Base-by-base conservation (phyloP, 2,888 invertebrate genomes). In the Microctonus brassicae region DNA sequence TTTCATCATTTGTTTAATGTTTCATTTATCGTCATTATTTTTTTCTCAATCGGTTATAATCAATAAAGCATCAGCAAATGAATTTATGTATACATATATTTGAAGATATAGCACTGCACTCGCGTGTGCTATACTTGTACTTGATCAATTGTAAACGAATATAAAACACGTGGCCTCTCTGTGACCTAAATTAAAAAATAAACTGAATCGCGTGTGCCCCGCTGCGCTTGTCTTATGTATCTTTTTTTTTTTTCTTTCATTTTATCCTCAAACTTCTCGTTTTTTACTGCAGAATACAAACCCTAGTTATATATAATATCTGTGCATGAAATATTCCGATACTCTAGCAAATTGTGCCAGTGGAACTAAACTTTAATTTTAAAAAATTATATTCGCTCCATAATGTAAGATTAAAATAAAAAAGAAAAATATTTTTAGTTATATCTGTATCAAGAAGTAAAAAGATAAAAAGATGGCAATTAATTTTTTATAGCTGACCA, bases 141-240 rank as follows among this genome's bases (percentile, higher is more conserved):
- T 26, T 22, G 55, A 55, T 65, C 55, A 65, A 65, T 55, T 53
- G 55, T 34, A 65, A 65, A 53, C 26, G 36, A 7, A 52, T 64
- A 47, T 11, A 53, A 65, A 20, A 24, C 65, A 55, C 65, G 53
- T 65, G 55, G 36, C 55, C 26, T 7, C 34, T 22, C 33, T 24
- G 65, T 55, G 65, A 65, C 53, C 53, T 55, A 34, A 64, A 64
- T 64, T 52, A 64, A 52, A 64, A 29, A 47, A 47, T 47, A 17
- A 17, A 62, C 42, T 6, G 34, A 62, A 64, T 64, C 52, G 29
- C 63, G 63, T 64, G 63, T 47, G 47, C 29, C 17, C 47, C 17
- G 17, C 47, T 47, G 17, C 17, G 17, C 17, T 17, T 17, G 7
- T 47, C 47, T 4, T 47, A 20, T 3, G 3, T 39, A 20, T 24